Evolutionary conservation across 2,113 vertebrate genomes (phyloP), one percentile per base, ranked within the genome.

Genomic region (Leucopsar rothschildi): DNA sequence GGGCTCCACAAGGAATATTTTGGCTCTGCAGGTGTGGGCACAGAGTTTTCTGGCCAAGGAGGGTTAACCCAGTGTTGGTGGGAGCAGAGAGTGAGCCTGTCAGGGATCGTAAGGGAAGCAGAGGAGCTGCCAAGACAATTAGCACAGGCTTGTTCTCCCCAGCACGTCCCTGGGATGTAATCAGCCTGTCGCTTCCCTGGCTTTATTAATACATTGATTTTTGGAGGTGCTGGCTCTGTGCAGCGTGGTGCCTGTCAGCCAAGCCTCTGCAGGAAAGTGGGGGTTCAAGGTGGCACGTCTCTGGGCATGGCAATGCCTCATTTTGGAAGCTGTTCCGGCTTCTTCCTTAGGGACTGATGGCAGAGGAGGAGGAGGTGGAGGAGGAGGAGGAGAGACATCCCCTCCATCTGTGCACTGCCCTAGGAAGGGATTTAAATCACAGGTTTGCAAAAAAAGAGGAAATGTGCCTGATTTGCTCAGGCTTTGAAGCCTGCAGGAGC

Each of bases 191-290:
- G 0, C 81, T 91, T 87, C 61, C 57, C 52, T 4, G 4, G 53
- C 87, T 96, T 92, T 90, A 90, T 95, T 87, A 94, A 91, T 69
- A 37, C 92, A 88, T 60, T 82, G 93, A 82, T 84, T 90, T 92
- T 56, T 2, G 35, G 88, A 71, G 84, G 40, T 0, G 5, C 88
- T 95, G 87, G 90, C 87, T 94, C 21, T 0, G 4, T 3, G 5
- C 6, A 5, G 56, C 0, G 1, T 5, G 11, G 53, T 75, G 73
- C 70, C 65, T 93, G 93, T 84, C 93, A 92, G 84, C 31, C 3
- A 50, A 82, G 44, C 52, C 76, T 79, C 90, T 89, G 73, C 0
- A 49, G 4, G 52, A 82, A 61, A 85, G 82, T 22, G 2, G 61
- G 50, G 29, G 37, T 21, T 85, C 2, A 35, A 86, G 86, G 91